Base-by-base conservation (phyloP, 2,888 invertebrate species). In the Nemoura dubitans region DNA sequence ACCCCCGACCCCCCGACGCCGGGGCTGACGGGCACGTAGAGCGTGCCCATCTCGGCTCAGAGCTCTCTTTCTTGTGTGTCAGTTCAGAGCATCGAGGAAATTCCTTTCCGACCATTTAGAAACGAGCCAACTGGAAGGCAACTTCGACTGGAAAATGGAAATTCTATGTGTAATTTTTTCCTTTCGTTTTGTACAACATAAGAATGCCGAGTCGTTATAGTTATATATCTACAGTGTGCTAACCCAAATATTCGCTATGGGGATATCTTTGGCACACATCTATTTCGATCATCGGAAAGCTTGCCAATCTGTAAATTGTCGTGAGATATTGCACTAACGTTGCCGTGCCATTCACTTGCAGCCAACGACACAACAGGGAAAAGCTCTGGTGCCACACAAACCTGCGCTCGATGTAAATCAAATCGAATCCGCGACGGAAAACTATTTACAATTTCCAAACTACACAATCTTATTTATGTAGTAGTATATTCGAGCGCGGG, bases 81-180 rank as follows among this genome's bases (percentile, higher is more conserved):
- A 84, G 84, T 76, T 84, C 84, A 27, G 59, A 27, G 59, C 29
- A 29, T 27, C 29, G 84, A 59, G 59, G 29, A 84, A 86, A 87
- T 83, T 87, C 87, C 86, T 85, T 87, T 87, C 86, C 36, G 76
- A 85, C 86, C 87, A 87, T 87, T 87, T 86, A 76, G 87, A 86
- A 86, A 83, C 87, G 86, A 86, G 30, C 87, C 87, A 86, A 86
- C 86, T 85, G 82, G 87, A 87, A 87, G 83, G 30, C 27, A 81
- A 36, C 29, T 76, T 59, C 84, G 84, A 84, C 76, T 59, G 59
- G 84, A 84, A 84, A 84, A 84, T 84, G 84, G 84, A 84, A 84
- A 84, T 84, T 84, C 84, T 59, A 26, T 76, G 28, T 27, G 59
- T 59, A 59, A 59, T 59, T 59, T 59, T 59, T 59, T 59, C 21